Conservation (phyloP, 2,113 vertebrate species). For the Prinia subflava region DNA sequence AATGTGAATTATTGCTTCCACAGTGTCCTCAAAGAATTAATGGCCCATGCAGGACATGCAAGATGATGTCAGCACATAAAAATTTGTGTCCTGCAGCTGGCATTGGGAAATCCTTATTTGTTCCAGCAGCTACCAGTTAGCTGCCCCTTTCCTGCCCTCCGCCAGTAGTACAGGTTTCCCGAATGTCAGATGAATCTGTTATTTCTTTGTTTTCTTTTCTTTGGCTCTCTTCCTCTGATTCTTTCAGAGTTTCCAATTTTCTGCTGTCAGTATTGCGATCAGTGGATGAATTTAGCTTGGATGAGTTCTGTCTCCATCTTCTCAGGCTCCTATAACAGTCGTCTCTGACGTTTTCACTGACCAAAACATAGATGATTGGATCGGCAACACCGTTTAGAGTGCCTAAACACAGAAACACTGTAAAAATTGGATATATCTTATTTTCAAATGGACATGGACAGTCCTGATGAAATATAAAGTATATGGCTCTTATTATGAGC, state of each 20-base stretch:
- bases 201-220: not conserved
- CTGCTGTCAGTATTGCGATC: not conserved
- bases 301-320: constrained; percentile 6
- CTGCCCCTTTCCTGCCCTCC: not conserved
- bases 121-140: not conserved
- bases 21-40: not conserved
- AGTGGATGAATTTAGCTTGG: not conserved
- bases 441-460: constrained; percentile 67
- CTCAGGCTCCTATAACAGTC: constrained; percentile 61
- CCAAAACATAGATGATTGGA: constrained; percentile 85
- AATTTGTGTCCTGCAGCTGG: not conserved
- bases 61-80: not conserved
- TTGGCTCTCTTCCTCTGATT: not conserved
- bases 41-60: not conserved
- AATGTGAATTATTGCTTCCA: not conserved
- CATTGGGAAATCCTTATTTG: not conserved
- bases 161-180: not conserved
- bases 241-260: constrained; percentile 23
- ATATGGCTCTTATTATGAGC: constrained; percentile 72
- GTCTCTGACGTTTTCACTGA: constrained; percentile 74
- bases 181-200: not conserved
- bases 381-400: constrained; percentile 82
- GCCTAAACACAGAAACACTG: constrained; percentile 76
- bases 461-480: constrained; percentile 43
- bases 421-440: constrained; percentile 68